Evolutionary conservation across 2,888 invertebrate genomes (phyloP).

Genomic region (Biston betularia): DNA sequence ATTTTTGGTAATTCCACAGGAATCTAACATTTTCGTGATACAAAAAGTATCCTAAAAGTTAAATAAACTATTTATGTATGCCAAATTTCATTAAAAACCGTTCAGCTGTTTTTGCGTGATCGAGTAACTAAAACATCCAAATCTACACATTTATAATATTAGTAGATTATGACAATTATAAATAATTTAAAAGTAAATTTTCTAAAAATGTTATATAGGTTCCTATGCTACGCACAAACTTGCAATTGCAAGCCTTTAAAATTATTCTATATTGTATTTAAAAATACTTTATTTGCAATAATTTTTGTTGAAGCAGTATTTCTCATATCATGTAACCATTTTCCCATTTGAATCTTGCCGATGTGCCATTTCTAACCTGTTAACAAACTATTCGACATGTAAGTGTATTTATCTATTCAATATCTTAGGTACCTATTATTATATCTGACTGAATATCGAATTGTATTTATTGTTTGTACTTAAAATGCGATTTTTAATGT

Average conservation of each 20-base stretch:
- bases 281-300: slow-evolving; percentile 45
- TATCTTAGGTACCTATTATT: slow-evolving; percentile 51
- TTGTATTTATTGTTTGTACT: slow-evolving; percentile 78
- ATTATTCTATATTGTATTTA: slow-evolving; percentile 47
- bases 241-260: slow-evolving; percentile 21
- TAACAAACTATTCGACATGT: slow-evolving; percentile 30
- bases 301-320: slow-evolving; percentile 22
- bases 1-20: no score
- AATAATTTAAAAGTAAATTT: slow-evolving; percentile 16
- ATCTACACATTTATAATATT: no score
- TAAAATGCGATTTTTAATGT: slow-evolving; percentile 66
- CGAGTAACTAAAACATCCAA: no score
- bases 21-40: no score
- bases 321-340: slow-evolving; percentile 21
- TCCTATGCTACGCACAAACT: slow-evolving; percentile 29
- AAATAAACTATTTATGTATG: no score
- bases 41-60: no score
- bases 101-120: no score
- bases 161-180: slow-evolving; percentile 1
- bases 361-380: slow-evolving; percentile 47
- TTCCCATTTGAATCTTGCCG: slow-evolving; percentile 29
- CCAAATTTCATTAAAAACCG: no score
- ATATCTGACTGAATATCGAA: slow-evolving; percentile 73
- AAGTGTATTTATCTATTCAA: slow-evolving; percentile 49
- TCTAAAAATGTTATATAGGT: not conserved